Conservation (phyloP, 2,888 invertebrate genomes). For the Celastrina argiolus region DNA sequence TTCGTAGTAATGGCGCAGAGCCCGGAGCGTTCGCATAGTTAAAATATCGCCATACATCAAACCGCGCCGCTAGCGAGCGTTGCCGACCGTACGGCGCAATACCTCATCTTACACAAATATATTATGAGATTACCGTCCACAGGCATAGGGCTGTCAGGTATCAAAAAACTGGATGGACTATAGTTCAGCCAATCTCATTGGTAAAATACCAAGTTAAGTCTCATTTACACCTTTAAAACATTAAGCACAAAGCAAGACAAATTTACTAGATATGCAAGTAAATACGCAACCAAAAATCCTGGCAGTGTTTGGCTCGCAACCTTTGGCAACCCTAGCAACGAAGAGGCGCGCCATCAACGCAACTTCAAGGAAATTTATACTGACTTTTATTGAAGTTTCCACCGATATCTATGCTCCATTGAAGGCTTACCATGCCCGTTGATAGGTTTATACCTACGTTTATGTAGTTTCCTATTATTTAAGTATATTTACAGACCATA, state of each 20-base stretch:
- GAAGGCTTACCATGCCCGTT: slow-evolving; percentile 3
- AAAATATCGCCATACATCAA: slow-evolving; percentile 35
- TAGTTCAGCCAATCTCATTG: neutral
- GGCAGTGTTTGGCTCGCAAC: neutral
- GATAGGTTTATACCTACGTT: slow-evolving; percentile 5
- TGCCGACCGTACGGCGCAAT: slow-evolving; percentile 23
- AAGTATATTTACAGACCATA: slow-evolving; percentile 10
- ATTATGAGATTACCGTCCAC: slow-evolving; percentile 20
- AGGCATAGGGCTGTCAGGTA: neutral
- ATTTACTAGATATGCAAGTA: neutral
- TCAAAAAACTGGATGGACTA: neutral
- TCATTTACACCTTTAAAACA: neutral
- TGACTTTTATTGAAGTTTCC: slow-evolving; percentile 7
- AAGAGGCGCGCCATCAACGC: slow-evolving; percentile 13
- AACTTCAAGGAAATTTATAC: slow-evolving; percentile 1
- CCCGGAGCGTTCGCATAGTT: slow-evolving; percentile 31
- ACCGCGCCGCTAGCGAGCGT: slow-evolving; percentile 30
- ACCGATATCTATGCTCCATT: slow-evolving; percentile 13
- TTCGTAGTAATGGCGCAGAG: slow-evolving; percentile 31
- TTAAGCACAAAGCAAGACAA: neutral
- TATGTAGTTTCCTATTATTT: slow-evolving; percentile 9
- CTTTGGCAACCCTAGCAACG: neutral
- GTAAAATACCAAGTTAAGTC: neutral
- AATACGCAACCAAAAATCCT: neutral
- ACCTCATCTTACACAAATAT: slow-evolving; percentile 24